Evolutionary conservation across 2,888 invertebrate species (phyloP).

Genomic region (Apotomis betuletana): DNA sequence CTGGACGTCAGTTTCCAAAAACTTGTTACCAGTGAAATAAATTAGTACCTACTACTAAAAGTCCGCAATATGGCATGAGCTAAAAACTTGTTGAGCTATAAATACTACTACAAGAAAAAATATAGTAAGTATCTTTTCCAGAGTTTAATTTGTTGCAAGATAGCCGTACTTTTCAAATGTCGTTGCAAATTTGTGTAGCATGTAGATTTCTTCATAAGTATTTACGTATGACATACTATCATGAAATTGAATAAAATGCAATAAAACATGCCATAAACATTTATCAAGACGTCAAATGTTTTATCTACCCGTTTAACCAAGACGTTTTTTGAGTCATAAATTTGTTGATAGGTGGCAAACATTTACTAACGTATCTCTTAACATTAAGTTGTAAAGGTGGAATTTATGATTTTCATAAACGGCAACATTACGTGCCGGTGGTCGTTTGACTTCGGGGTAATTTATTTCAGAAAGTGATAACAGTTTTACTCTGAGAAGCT

Average conservation of each 20-base stretch:
- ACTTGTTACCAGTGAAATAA: too few relatives aligned
- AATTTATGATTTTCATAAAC: constrained; percentile 58
- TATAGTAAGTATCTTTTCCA: too few relatives aligned
- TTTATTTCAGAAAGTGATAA: constrained; percentile 41
- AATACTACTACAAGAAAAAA: too few relatives aligned
- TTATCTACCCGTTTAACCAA: constrained; percentile 50
- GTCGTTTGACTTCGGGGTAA: constrained; percentile 41
- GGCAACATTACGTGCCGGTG: constrained; percentile 41
- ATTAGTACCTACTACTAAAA: too few relatives aligned
- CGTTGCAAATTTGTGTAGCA: not conserved
- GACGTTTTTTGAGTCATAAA: constrained; percentile 56
- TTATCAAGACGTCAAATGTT: constrained; percentile 44
- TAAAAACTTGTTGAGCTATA: too few relatives aligned
- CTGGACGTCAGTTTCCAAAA: too few relatives aligned
- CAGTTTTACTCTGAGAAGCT: constrained; percentile 12
- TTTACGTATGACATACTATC: not conserved
- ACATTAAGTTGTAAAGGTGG: constrained; percentile 60
- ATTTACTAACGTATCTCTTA: constrained; percentile 53
- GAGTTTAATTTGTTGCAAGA: too few relatives aligned
- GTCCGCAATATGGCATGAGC: too few relatives aligned
- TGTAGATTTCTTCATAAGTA: not conserved
- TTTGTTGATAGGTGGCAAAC: constrained; percentile 58
- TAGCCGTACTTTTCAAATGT: not conserved
- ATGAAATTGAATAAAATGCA: not conserved
- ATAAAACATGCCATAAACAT: constrained; percentile 35